These are phyloP conservation scores for Drosophila austrosaltans DNA, from an alignment of 2,888 invertebrate species.

Conservation along the genomic window DNA sequence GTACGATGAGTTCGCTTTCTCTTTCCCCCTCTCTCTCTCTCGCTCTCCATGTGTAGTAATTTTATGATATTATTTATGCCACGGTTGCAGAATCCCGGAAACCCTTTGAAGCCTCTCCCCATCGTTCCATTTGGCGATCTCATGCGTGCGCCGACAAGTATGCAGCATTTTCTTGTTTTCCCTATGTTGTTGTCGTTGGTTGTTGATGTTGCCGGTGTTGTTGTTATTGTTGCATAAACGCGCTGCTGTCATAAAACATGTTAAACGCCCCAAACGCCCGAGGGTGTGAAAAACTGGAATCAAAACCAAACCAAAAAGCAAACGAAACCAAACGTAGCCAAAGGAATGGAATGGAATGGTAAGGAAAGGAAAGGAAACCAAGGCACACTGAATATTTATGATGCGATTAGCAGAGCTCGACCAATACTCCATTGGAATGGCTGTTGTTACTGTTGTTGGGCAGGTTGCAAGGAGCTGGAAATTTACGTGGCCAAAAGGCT, in stretches of 20 bases:
- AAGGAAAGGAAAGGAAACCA: conserved; percentile 36
- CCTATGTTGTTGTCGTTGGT: neutral
- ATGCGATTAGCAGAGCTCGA: conserved; percentile 71
- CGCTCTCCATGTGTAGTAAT: conserved; percentile 42
- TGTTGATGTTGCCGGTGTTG: neutral
- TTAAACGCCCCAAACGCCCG: conserved; percentile 72
- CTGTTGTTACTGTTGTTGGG: conserved; percentile 24
- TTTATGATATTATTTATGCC: conserved; percentile 55
- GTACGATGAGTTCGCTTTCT: too few relatives aligned
- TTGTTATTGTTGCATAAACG: conserved; percentile 9
- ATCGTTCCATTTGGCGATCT: neutral
- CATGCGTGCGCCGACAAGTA: conserved; percentile 65
- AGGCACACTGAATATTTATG: conserved; percentile 76
- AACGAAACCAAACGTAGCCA: conserved; percentile 29
- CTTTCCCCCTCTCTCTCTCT: conserved; percentile 3
- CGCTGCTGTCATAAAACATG: conserved; percentile 68
- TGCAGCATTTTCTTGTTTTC: conserved; percentile 60
- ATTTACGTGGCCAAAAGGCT: conserved; percentile 68
- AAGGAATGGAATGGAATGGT: conserved; percentile 17
- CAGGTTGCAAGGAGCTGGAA: conserved; percentile 24
- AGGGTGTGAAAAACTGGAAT: conserved; percentile 78
- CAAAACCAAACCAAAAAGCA: conserved; percentile 47
- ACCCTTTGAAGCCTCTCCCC: conserved; percentile 37
- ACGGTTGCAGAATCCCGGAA: conserved; percentile 36
- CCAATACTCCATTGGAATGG: conserved; percentile 24